phyloP scores from a whole-genome alignment of 1,140 invertebrate species.

The Neodiprion fabricii region DNA sequence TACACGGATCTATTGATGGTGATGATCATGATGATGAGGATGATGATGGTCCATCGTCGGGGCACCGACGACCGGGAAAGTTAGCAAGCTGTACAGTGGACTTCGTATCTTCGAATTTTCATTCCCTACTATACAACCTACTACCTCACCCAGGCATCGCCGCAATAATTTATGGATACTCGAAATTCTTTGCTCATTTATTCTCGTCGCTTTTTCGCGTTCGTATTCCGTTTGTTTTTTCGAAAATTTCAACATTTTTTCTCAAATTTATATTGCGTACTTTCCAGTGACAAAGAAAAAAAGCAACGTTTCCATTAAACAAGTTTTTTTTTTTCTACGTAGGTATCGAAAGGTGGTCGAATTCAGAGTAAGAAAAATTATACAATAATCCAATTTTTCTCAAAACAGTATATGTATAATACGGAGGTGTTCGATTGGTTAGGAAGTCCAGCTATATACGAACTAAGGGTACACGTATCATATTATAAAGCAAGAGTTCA shows the following conservation, averaged over 20 bases:
- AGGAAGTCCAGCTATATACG: no score
- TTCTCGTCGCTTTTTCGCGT: background rate
- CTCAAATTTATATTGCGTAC: background rate
- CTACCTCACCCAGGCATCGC: slow-evolving; percentile 72
- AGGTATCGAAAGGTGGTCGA: no score
- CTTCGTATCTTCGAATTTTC: slow-evolving; percentile 67
- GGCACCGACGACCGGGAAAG: slow-evolving; percentile 68
- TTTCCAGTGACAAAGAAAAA: slow-evolving; percentile 7
- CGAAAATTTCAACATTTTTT: background rate
- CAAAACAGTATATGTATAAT: no score
- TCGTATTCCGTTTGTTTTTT: background rate
- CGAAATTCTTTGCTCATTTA: slow-evolving; percentile 22
- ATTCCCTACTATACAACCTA: slow-evolving; percentile 80
- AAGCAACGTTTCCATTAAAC: slow-evolving; percentile 13
- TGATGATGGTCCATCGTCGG: slow-evolving; percentile 42
- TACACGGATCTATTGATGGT: background rate
- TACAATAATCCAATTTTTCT: no score
- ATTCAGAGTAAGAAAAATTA: no score
- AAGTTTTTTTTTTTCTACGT: no score
- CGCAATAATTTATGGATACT: slow-evolving; percentile 33
- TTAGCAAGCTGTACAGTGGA: slow-evolving; percentile 79
- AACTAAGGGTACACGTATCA: no score
- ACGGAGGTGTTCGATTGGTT: no score
- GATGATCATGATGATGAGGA: slow-evolving; percentile 17
- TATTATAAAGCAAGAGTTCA: no score